These are phyloP conservation scores for Fopius arisanus DNA, from an alignment of 1,140 invertebrate species.

Conservation along the genomic window DNA sequence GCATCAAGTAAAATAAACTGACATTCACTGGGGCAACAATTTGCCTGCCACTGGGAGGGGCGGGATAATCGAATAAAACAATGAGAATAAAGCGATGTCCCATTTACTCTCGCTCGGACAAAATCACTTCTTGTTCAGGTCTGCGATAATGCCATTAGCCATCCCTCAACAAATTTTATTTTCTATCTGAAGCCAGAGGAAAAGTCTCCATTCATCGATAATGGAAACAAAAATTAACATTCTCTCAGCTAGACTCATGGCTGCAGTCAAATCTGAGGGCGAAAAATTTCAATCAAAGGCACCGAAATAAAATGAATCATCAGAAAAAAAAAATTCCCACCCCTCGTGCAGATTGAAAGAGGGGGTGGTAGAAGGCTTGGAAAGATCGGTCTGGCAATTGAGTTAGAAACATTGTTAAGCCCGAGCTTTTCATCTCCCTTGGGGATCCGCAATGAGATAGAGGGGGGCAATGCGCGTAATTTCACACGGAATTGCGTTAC, in stretches of 20 bases:
- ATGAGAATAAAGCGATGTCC: background rate
- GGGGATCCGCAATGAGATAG: constrained; percentile 30
- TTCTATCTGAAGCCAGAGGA: background rate
- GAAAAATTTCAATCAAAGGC: too few species aligned
- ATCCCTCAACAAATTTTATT: constrained; percentile 27
- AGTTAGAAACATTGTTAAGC: constrained; percentile 51
- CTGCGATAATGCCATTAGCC: background rate
- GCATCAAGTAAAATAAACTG: background rate
- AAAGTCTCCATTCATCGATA: background rate
- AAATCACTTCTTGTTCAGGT: background rate
- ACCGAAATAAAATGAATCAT: too few species aligned
- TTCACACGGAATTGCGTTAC: constrained; percentile 49
- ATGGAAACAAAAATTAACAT: too few species aligned
- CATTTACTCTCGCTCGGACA: background rate
- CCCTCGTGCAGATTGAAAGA: background rate
- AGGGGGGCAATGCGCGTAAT: constrained; percentile 38
- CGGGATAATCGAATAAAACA: background rate
- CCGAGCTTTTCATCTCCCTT: constrained; percentile 43
- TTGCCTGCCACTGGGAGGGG: background rate
- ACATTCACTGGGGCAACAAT: background rate
- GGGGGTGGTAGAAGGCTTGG: constrained; percentile 25
- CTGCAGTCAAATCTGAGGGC: too few species aligned
- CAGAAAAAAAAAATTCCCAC: background rate
- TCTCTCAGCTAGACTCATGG: too few species aligned
- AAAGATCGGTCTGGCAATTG: constrained; percentile 47